Conservation (phyloP, 2,888 invertebrate species). For the Sphinx pinastri region DNA sequence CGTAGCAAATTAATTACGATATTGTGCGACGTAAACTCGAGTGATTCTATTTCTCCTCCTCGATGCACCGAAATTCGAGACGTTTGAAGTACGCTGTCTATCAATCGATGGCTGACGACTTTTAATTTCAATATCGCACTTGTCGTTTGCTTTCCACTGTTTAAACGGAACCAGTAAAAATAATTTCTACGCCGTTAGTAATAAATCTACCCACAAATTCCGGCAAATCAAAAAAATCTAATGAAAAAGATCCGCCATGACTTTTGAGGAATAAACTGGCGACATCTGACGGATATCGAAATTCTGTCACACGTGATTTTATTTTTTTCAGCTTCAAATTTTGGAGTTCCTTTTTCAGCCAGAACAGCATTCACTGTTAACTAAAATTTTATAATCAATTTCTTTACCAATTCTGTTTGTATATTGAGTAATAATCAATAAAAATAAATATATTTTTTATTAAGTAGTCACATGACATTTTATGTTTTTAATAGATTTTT, state of each 20-base stretch:
- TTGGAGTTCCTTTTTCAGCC: slow-evolving; percentile 67
- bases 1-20: slow-evolving; percentile 63
- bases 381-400: background rate
- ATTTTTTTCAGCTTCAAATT: slow-evolving; percentile 66
- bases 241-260: slow-evolving; percentile 81
- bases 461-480: slow-evolving; percentile 46
- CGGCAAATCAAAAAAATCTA: slow-evolving; percentile 73
- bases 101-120: slow-evolving; percentile 56
- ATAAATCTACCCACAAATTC: slow-evolving; percentile 80
- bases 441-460: background rate
- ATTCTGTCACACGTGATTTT: slow-evolving; percentile 76
- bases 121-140: slow-evolving; percentile 56
- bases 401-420: background rate
- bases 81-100: slow-evolving; percentile 66
- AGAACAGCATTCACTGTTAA: slow-evolving; percentile 39
- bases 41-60: slow-evolving; percentile 67
- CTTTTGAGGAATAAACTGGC: slow-evolving; percentile 72
- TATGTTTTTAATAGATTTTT: background rate
- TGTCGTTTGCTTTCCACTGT: slow-evolving; percentile 66
- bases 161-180: slow-evolving; percentile 64
- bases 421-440: background rate
- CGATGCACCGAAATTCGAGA: slow-evolving; percentile 74
- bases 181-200: slow-evolving; percentile 71
- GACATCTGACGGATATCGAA: slow-evolving; percentile 71
- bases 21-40: slow-evolving; percentile 59